Conservation (phyloP, 2,113 vertebrate genomes). For the Rhinogobius similis region DNA sequence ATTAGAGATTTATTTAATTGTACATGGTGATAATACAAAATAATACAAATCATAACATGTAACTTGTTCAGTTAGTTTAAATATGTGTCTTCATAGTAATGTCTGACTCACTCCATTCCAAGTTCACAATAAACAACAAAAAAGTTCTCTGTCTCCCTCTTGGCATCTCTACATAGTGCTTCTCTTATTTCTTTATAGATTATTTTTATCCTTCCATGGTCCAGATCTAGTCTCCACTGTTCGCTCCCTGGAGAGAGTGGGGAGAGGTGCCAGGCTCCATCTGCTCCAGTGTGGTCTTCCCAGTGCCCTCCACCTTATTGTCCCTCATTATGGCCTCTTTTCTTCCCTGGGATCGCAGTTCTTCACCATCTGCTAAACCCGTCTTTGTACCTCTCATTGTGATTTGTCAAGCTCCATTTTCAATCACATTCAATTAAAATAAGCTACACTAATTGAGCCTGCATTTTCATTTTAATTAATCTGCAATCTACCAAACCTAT, state of each 20-base stretch:
- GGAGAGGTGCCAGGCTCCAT: slow-evolving; percentile 55
- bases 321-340: slow-evolving; percentile 12
- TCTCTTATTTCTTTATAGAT: slow-evolving; percentile 27
- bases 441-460: background rate
- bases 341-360: slow-evolving; percentile 53
- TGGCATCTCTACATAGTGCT: slow-evolving; percentile 6
- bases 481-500: slow-evolving; percentile 19
- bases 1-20: background rate
- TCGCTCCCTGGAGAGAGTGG: slow-evolving; percentile 48
- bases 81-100: background rate
- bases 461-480: background rate
- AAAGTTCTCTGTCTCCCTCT: background rate
- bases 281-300: slow-evolving; percentile 55
- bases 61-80: background rate
- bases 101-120: slow-evolving; percentile 11
- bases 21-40: background rate
- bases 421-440: slow-evolving; percentile 36
- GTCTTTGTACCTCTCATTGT: slow-evolving; percentile 40
- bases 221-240: slow-evolving; percentile 60
- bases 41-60: background rate
- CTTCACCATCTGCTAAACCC: slow-evolving; percentile 71
- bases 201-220: slow-evolving; percentile 34
- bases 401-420: slow-evolving; percentile 44
- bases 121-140: slow-evolving; percentile 1
- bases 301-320: slow-evolving; percentile 31